phyloP scores from a whole-genome alignment of 2,888 invertebrate species.

The Ischnura elegans region DNA sequence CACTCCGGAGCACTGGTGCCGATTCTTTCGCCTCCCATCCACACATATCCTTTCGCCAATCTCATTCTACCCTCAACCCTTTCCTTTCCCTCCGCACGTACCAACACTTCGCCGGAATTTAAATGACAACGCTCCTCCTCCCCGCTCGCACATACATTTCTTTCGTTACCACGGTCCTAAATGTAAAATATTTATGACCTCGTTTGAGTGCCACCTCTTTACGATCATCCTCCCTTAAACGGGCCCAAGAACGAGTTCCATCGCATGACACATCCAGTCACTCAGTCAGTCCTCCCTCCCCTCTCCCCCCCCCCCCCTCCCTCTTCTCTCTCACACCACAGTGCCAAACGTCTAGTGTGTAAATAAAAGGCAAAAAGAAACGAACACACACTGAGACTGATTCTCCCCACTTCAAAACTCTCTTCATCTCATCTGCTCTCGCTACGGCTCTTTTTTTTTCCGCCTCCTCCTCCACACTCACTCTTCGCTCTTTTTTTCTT shows the following conservation, averaged over 20 bases:
- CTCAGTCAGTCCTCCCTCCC: no score
- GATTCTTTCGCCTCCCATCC: neutral
- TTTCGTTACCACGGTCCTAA: conserved; percentile 35
- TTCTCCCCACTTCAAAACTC: conserved; percentile 9
- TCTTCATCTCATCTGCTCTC: neutral
- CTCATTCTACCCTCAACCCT: neutral
- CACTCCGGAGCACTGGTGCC: neutral
- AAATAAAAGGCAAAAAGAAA: conserved; percentile 34
- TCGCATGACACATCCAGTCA: conserved; percentile 35
- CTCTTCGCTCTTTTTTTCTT: neutral
- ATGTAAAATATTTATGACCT: conserved; percentile 35
- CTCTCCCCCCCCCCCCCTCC: no score
- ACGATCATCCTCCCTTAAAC: conserved; percentile 37
- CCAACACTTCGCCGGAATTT: conserved; percentile 20
- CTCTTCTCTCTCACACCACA: neutral
- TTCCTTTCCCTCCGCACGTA: neutral
- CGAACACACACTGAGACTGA: conserved; percentile 1
- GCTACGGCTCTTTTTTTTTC: neutral
- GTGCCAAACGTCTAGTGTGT: no score
- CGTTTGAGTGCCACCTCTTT: conserved; percentile 38
- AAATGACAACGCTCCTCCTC: conserved; percentile 13
- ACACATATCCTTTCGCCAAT: neutral
- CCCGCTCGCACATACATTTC: conserved; percentile 22
- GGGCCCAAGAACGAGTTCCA: conserved; percentile 14
- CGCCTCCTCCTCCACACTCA: neutral